Base-by-base conservation (phyloP, 2,888 invertebrate species). In the Spodoptera exigua region DNA sequence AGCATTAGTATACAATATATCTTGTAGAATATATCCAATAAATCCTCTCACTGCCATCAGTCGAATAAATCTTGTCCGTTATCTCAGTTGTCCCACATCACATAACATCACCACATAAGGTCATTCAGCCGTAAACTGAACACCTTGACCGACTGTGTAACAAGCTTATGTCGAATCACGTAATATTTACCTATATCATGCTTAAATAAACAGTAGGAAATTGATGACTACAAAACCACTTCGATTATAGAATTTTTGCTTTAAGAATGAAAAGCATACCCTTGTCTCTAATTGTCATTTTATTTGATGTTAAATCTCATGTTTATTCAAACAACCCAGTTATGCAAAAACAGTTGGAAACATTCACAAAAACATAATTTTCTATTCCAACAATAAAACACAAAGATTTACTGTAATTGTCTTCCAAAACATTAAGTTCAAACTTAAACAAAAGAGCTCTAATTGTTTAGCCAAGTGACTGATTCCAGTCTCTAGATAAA, bases 61-160 rank as follows among this genome's bases (percentile, higher is more conserved):
- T 27, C 27, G 9, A 16, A 48, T 47, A 49, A 39, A 47, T 40
- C 49, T 11, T 51, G 41, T 47, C 48, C 14, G n/a, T 9, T 41
- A 70, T 70, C 46, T 46, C 14, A 35, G 36, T 7, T 44, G 57
- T 52, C 51, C 34, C 47, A 39, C 13, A 48, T 49, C 46, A 43
- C 27, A 37, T 36, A 12, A 10, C 32, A 32, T 37, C 40, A 17
- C 37, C 17, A n/a, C 18, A 40, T 37, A 55, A 32, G 47, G 54
- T 12, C n/a, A 11, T 16, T 12, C 12, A 73, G 17, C 36, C 47
- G 55, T 52, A 67, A 57, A 55, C 47, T 34, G 14, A 2, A 12
- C 21, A 5, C 62, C 73, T 72, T 73, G 74, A 55, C 70, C 58
- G 44, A 56, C 43, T 60, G 45, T 14, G 14, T 58, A 39, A 52